Evolutionary conservation across 2,888 invertebrate species (phyloP).

Genomic region (Mimas tiliae): DNA sequence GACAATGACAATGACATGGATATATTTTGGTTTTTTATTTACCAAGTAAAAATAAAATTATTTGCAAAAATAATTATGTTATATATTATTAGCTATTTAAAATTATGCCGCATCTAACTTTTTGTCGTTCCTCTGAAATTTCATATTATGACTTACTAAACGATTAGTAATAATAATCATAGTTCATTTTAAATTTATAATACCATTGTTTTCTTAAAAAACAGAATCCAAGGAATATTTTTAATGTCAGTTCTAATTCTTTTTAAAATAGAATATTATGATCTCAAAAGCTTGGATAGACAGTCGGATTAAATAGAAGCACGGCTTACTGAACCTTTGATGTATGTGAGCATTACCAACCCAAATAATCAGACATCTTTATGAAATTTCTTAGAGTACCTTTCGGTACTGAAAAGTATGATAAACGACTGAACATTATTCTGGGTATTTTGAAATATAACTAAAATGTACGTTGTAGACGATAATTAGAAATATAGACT

Average conservation of each 20-base stretch:
- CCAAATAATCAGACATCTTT: constrained; percentile 21
- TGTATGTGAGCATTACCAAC: constrained; percentile 22
- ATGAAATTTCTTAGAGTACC: constrained; percentile 7
- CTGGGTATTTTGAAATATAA: neutral
- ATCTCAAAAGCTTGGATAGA: constrained; percentile 10
- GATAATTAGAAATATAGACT: neutral
- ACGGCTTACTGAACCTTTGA: constrained; percentile 25
- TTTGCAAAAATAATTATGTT: no score
- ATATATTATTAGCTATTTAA: no score
- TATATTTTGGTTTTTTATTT: no score
- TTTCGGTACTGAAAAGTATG: constrained; percentile 5
- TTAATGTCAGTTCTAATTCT: neutral
- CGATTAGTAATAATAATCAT: neutral
- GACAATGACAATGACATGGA: no score
- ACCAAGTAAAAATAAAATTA: no score
- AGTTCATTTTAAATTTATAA: neutral
- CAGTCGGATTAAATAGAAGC: constrained; percentile 7
- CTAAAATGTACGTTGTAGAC: neutral
- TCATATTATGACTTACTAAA: neutral
- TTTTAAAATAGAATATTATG: neutral
- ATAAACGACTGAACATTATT: constrained; percentile 12
- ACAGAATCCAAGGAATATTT: neutral
- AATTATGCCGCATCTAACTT: neutral
- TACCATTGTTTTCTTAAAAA: constrained; percentile 6
- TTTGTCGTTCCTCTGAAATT: neutral